These are phyloP conservation scores for Channa maculata DNA, from an alignment of 2,113 vertebrate species.

Conservation along the genomic window DNA sequence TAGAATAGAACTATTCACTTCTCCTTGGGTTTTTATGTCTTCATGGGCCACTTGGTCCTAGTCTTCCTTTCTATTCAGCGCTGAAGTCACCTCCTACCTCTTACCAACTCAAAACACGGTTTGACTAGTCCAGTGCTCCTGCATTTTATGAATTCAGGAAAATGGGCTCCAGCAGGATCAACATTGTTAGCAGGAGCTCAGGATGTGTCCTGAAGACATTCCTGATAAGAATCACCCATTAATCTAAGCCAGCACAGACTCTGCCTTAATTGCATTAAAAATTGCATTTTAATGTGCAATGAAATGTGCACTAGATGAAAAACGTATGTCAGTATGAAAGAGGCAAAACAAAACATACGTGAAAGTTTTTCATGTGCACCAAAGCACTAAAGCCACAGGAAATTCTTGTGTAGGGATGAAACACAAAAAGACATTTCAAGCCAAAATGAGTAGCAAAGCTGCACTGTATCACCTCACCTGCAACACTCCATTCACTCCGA, in stretches of 20 bases:
- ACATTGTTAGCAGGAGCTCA: constrained; percentile 37
- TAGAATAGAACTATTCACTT: too few species aligned
- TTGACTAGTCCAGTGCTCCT: background rate
- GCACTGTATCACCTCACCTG: constrained; percentile 5
- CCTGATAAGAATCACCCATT: constrained; percentile 60
- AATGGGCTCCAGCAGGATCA: constrained; percentile 32
- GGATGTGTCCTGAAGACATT: constrained; percentile 58
- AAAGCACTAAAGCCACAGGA: constrained; percentile 7
- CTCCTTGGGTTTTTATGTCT: too few species aligned
- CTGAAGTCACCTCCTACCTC: too few species aligned
- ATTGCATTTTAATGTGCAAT: constrained; percentile 28
- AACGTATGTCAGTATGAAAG: constrained; percentile 32
- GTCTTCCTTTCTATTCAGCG: too few species aligned
- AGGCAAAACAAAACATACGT: constrained; percentile 9
- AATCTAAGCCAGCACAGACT: constrained; percentile 40
- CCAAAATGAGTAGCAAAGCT: constrained; percentile 12
- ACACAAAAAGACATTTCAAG: constrained; percentile 29
- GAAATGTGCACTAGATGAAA: constrained; percentile 43
- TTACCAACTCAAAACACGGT: too few species aligned
- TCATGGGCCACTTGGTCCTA: too few species aligned
- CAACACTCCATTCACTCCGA: background rate
- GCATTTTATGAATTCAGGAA: constrained; percentile 13
- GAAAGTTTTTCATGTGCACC: background rate
- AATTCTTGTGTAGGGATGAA: constrained; percentile 12
- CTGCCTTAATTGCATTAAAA: constrained; percentile 54